Base-by-base conservation (phyloP, 2,113 vertebrate genomes). In the Sturnus vulgaris region DNA sequence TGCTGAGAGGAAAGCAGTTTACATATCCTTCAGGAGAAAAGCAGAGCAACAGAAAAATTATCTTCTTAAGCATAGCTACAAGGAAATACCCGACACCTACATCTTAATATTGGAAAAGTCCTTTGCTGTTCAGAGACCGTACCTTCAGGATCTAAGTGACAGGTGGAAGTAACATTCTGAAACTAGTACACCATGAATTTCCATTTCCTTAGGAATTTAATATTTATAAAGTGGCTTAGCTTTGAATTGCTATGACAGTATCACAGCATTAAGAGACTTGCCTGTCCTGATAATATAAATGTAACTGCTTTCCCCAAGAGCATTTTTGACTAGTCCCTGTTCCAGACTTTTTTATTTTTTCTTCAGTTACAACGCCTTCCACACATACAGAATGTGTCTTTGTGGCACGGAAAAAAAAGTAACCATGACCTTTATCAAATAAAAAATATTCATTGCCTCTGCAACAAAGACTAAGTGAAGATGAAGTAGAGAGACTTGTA, bases 181-280 rank as follows among this genome's bases (percentile, higher is more conserved):
- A 95, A 94, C 49, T 39, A 93, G 61, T 84, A 85, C 72, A 70
- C 6, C 19, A 16, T 35, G 68, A 90, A 96, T 95, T 96, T 96
- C 82, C 63, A 96, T 88, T 94, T 97, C 85, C 82, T 73, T 70
- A 82, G 56, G 59, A 91, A 86, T 94, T 96, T 88, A 92, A 88
- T 68, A 87, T 59, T 94, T 96, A 83, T 70, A 53, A 93, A 92
- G 47, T 93, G 70, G 77, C 46, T 90, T 92, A 92, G 47, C 60
- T 93, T 88, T 96, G 76, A 97, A 92, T 94, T 88, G 33, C 37
- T 95, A 2, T 96, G 64, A 89, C 83, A 92, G 47, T 86, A 94
- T 83, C 84, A 49, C 61, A 83, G 66, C 44, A 73, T 88, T 95
- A 91, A 70, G 75, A 73, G 81, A 31, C 84, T 94, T 84, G 44